Percentiles rank a stretch among this genome's conserved stretches.
Conservation (phyloP, 2,888 invertebrate species). For the Panopea generosa region DNA sequence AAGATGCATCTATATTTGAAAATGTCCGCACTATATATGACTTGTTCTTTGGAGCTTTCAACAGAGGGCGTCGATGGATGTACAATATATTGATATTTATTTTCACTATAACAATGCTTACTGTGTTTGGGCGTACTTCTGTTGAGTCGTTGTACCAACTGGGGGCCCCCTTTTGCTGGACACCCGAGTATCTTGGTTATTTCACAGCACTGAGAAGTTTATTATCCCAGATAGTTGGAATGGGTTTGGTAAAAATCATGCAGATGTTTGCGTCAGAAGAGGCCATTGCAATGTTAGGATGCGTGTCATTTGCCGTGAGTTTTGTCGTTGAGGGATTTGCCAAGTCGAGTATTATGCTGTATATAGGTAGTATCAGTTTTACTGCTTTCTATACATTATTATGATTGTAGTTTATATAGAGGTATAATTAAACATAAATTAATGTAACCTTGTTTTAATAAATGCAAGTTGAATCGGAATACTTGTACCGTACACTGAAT, state of each 20-base stretch:
- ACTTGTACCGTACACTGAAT: too few species aligned
- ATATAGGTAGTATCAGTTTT: slow-evolving; percentile 33
- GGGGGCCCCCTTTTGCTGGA: slow-evolving; percentile 68
- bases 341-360: slow-evolving; percentile 30
- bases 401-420: too few species aligned
- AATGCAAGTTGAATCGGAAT: too few species aligned
- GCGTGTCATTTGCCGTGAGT: slow-evolving; percentile 36
- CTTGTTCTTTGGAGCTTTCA: slow-evolving; percentile 49
- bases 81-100: slow-evolving; percentile 48
- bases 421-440: too few species aligned
- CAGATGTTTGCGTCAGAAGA: slow-evolving; percentile 60
- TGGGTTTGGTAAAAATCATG: slow-evolving; percentile 56
- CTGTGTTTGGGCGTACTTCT: slow-evolving; percentile 43
- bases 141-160: slow-evolving; percentile 64
- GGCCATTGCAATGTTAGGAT: slow-evolving; percentile 58
- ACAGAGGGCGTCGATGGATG: slow-evolving; percentile 58
- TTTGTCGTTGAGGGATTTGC: slow-evolving; percentile 57
- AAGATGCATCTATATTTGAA: slow-evolving; percentile 8
- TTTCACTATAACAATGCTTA: slow-evolving; percentile 43
- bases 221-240: slow-evolving; percentile 38
- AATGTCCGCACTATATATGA: slow-evolving; percentile 40
- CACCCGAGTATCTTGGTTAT: slow-evolving; percentile 55
- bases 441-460: too few species aligned
- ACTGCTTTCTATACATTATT: background rate
- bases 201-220: slow-evolving; percentile 42